These are phyloP conservation scores for Cynodonichthys magdalenae DNA, from an alignment of 2,797 vertebrate species.

Conservation along the genomic window DNA sequence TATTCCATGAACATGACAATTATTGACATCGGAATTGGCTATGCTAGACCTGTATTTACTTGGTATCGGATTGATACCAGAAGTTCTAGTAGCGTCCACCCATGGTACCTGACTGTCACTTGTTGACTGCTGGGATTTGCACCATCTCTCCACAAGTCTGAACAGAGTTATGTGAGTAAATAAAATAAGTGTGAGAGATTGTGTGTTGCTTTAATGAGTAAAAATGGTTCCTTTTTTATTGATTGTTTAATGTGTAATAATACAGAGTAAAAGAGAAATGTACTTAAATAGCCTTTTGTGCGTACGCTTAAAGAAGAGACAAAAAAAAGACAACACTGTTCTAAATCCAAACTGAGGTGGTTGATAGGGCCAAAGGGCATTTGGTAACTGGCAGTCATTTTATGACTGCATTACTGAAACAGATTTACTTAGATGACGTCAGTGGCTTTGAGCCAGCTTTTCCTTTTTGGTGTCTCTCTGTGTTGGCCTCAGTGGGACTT, in stretches of 20 bases:
- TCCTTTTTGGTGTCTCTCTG: constrained; percentile 89
- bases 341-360: constrained; percentile 69
- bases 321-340: constrained; percentile 52
- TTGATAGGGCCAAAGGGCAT: constrained; percentile 90
- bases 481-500: constrained; percentile 85
- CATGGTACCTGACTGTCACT: too few species aligned
- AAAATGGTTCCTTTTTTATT: constrained; percentile 22
- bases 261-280: constrained; percentile 14
- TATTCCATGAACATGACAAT: too few species aligned
- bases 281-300: constrained; percentile 35
- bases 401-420: constrained; percentile 87
- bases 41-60: too few species aligned
- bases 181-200: too few species aligned
- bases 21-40: too few species aligned
- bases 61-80: too few species aligned
- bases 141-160: too few species aligned
- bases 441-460: constrained; percentile 92
- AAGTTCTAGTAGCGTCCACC: too few species aligned
- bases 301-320: constrained; percentile 40
- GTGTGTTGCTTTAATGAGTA: neutral
- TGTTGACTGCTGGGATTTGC: too few species aligned
- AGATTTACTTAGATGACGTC: constrained; percentile 95
- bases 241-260: constrained; percentile 18
- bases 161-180: too few species aligned
- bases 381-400: constrained; percentile 85